These are phyloP conservation scores for Formica aserva DNA, from an alignment of 2,888 invertebrate genomes.

Conservation along the genomic window DNA sequence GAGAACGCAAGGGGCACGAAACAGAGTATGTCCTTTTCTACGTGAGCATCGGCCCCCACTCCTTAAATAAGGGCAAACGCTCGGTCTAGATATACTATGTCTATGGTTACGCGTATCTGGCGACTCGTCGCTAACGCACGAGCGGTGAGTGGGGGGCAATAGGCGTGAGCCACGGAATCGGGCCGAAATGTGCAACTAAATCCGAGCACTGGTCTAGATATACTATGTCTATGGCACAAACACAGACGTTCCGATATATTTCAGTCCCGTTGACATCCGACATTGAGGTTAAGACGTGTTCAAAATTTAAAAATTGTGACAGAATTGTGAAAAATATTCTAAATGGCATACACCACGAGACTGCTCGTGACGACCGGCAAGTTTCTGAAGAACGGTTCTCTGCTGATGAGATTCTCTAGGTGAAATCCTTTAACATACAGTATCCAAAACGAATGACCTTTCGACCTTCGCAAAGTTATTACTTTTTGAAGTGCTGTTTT, in stretches of 20 bases:
- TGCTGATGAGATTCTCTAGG: slow-evolving; percentile 24
- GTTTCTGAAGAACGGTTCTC: neutral
- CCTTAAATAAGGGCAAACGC: too few relatives aligned
- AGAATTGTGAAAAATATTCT: neutral
- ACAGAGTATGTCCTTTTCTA: too few relatives aligned
- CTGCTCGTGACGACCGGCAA: neutral
- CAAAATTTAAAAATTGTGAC: neutral
- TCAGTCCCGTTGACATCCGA: neutral
- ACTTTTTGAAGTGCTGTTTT: neutral
- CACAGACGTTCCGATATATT: neutral
- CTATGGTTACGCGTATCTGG: too few relatives aligned
- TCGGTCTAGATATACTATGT: too few relatives aligned
- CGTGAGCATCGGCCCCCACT: too few relatives aligned
- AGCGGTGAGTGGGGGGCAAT: too few relatives aligned
- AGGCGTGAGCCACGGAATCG: too few relatives aligned
- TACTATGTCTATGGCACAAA: too few relatives aligned
- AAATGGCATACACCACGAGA: slow-evolving; percentile 30
- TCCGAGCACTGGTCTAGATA: too few relatives aligned
- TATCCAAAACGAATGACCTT: slow-evolving; percentile 13
- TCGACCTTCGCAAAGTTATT: slow-evolving; percentile 14
- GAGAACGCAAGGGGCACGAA: too few relatives aligned
- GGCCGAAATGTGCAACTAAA: too few relatives aligned
- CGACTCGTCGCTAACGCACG: too few relatives aligned
- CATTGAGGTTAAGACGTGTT: neutral
- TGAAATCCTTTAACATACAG: neutral